Base-by-base conservation (phyloP, 1,140 invertebrate genomes). In the Tetramorium simillimum region DNA sequence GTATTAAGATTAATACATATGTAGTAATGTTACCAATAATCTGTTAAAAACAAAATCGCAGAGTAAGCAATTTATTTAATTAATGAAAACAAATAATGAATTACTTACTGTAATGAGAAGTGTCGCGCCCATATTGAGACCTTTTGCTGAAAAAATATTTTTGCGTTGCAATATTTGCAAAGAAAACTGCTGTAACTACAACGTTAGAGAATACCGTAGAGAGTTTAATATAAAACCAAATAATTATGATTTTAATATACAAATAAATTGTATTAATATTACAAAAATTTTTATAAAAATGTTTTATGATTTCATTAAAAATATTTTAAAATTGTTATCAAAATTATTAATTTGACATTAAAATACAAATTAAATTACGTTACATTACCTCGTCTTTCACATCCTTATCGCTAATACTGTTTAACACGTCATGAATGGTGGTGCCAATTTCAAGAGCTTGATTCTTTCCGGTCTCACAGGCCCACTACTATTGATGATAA, bases 121-220 rank as follows among this genome's bases (percentile, higher is more conserved):
- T 12, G 63, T 40, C 12, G 33, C 63, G 12, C 21, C 10, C 4
- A 67, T 0, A 21, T 67, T 43, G 4, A 67, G 0, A 67, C 37
- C n/a, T 12, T 67, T 67, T n/a, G 37, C 10, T 67, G 63, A 67
- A 67, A 67, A 67, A 43, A 67, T 43, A 21, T 40, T 67, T 67
- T 67, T 9, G n/a, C 37, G 10, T 21, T 43, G 63, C 63, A 67
- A 43, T 43, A 67, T 67, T 67, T 67, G 63, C 37, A 67, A 67
- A 67, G 37, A 67, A 37, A 67, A 67, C 7, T 43, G 10, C 37
- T 43, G 18, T n/a, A 67, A 40, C 63, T 67, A 37, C 28, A 67
- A 67, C 4, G n/a, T 67, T 43, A 67, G n/a, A 67, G n/a, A 67
- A 3, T 7, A 58, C 49, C 24, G 33, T 1, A n/a, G n/a, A 63